These are phyloP conservation scores for Gila robusta DNA, from an alignment of 2,797 vertebrate species.

Conservation along the genomic window DNA sequence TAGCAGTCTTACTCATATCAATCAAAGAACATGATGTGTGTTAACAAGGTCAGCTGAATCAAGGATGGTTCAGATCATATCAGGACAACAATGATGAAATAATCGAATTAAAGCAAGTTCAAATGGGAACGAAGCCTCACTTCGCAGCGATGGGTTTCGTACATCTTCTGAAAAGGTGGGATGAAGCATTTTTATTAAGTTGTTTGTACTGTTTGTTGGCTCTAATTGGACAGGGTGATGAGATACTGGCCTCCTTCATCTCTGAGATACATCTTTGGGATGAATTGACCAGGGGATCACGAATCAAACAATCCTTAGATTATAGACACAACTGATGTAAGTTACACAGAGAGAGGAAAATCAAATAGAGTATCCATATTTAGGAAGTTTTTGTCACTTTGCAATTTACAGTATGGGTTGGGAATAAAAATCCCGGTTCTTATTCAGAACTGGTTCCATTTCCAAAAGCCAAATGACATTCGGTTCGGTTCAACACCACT, in stretches of 20 bases:
- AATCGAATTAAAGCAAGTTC: conserved; percentile 23
- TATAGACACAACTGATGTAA: conserved; percentile 38
- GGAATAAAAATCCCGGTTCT: not conserved
- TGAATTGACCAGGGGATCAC: conserved; percentile 57
- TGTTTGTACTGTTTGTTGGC: not conserved
- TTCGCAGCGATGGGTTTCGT: not conserved
- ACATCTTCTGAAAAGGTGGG: not conserved
- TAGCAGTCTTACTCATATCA: conserved; percentile 15
- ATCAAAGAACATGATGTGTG: conserved; percentile 1
- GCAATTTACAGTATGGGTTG: not conserved
- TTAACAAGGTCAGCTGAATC: not conserved
- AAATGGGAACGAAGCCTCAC: not conserved
- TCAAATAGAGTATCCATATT: conserved; percentile 23
- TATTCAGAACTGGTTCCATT: not conserved
- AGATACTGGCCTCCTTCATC: not conserved
- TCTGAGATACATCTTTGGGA: conserved; percentile 67
- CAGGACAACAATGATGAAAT: not conserved
- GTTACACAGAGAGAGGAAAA: conserved; percentile 24
- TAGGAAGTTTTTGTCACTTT: not conserved
- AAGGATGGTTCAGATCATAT: not conserved
- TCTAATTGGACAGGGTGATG: conserved; percentile 3
- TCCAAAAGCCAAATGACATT: not conserved
- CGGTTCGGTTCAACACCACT: not conserved
- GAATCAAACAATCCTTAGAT: not conserved
- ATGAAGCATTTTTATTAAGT: not conserved